phyloP scores from a whole-genome alignment of 2,888 invertebrate genomes.

The Oscheius sp. region DNA sequence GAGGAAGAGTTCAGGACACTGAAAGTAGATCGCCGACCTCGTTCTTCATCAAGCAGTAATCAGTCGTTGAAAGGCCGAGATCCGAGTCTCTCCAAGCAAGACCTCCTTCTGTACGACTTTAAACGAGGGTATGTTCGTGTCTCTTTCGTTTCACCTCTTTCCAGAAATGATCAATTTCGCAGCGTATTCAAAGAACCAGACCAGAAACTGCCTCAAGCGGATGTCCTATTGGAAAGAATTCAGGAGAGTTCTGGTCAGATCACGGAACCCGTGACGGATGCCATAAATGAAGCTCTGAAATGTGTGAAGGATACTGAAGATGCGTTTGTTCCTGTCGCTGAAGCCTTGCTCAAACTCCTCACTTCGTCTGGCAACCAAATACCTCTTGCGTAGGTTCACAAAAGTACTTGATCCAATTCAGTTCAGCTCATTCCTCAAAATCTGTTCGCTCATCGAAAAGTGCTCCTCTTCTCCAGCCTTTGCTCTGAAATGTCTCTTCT shows the following conservation, averaged over 20 bases:
- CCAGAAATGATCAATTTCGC: constrained; percentile 4
- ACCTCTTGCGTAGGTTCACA: neutral
- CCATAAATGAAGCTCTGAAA: neutral
- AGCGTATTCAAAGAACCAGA: neutral
- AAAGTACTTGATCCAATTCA: neutral
- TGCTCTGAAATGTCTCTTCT: constrained; percentile 30
- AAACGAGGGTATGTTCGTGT: constrained; percentile 4
- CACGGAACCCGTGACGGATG: neutral
- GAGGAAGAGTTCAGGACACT: neutral
- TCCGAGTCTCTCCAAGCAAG: neutral
- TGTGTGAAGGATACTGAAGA: neutral
- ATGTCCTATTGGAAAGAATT: neutral
- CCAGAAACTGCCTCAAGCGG: too few relatives aligned
- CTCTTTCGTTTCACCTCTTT: neutral
- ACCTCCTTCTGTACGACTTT: constrained; percentile 1
- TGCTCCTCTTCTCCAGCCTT: constrained; percentile 4
- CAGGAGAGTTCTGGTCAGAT: neutral
- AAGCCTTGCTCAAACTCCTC: neutral
- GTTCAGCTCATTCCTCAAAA: constrained; percentile 8
- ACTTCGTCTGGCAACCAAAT: neutral
- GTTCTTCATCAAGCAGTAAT: neutral
- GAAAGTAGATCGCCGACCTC: constrained; percentile 1
- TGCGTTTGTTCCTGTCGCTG: constrained; percentile 2
- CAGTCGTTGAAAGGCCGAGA: neutral
- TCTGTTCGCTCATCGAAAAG: constrained; percentile 16